phyloP scores from a whole-genome alignment of 2,888 invertebrate genomes.

The Pecten maximus region DNA sequence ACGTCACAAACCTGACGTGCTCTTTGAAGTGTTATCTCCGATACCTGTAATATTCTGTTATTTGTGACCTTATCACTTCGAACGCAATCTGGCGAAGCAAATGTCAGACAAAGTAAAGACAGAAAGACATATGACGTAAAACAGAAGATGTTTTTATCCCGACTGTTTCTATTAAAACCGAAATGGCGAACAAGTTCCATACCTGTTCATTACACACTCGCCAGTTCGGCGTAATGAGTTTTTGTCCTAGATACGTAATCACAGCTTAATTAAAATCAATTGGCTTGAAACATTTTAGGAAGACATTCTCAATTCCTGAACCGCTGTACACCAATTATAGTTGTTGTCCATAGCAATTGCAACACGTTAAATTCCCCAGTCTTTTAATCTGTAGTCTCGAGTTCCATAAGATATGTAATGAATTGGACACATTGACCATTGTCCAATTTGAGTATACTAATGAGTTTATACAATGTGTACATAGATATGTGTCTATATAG shows the following conservation, averaged over 20 bases:
- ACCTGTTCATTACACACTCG: not conserved
- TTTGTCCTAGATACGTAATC: not conserved
- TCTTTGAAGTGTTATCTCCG: not conserved
- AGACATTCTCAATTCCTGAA: not conserved
- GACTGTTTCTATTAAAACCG: not conserved
- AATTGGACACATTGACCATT: not conserved
- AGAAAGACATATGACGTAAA: not conserved
- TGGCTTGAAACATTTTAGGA: not conserved
- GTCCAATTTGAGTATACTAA: not conserved
- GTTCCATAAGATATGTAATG: not conserved
- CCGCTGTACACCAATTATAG: not conserved
- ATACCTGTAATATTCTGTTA: not conserved
- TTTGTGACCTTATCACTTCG: not conserved
- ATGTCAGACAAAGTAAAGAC: not conserved
- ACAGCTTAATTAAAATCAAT: not conserved
- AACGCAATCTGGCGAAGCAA: not conserved
- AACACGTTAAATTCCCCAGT: not conserved
- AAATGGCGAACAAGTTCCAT: not conserved
- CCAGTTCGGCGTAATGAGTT: not conserved
- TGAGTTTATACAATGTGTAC: not conserved
- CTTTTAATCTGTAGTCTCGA: not conserved
- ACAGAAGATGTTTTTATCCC: not conserved
- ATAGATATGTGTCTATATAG: not conserved
- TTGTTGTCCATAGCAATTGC: not conserved
- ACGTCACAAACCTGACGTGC: not conserved